Evolutionary conservation across 2,888 invertebrate genomes (phyloP).

Genomic region (Teleiodes luculella): DNA sequence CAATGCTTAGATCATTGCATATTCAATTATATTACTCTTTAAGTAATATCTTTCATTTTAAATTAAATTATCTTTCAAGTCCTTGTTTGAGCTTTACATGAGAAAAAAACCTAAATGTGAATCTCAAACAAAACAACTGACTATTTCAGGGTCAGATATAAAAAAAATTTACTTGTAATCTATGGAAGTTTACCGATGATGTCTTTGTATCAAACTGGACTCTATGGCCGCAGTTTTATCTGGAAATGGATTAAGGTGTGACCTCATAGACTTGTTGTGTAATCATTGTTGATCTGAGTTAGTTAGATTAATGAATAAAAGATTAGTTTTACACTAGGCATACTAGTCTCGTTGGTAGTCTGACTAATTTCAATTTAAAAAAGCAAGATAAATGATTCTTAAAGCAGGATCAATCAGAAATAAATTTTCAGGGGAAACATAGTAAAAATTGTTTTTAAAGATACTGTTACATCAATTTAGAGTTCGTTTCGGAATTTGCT

Average conservation of each 20-base stretch:
- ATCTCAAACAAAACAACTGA: neutral
- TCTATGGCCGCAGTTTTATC: neutral
- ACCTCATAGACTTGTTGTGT: neutral
- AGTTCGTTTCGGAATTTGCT: no score
- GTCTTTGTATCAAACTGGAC: neutral
- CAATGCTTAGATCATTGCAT: conserved; percentile 10
- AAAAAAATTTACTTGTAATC: neutral
- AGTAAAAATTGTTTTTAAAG: no score
- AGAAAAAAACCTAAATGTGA: neutral
- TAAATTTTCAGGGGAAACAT: no score
- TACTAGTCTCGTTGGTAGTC: no score
- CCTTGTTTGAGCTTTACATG: neutral
- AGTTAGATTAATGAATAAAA: neutral
- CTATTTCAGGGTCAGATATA: neutral
- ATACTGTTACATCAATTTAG: no score
- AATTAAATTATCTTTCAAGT: neutral
- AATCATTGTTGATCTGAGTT: neutral
- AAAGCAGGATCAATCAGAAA: no score
- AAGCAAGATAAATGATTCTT: no score
- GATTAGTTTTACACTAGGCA: neutral
- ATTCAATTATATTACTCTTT: neutral
- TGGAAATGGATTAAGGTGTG: neutral
- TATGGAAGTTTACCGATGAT: neutral
- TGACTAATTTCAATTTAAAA: no score
- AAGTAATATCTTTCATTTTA: neutral